Percentiles rank a stretch among this genome's conserved stretches.
phyloP scores from a whole-genome alignment of 1,140 invertebrate genomes.

The Aethina tumida region DNA sequence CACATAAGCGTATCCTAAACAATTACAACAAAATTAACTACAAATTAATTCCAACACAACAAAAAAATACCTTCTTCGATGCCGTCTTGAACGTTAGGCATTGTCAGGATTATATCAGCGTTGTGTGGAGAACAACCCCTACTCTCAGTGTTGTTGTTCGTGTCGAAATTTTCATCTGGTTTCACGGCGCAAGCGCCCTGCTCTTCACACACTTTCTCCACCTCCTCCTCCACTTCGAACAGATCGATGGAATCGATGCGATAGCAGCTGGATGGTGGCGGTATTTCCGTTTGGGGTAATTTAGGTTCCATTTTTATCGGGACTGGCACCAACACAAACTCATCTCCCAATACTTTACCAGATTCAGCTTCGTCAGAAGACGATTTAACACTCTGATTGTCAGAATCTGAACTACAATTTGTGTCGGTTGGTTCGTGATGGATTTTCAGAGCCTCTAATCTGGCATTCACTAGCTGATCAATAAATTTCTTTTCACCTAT shows the following conservation, averaged over 20 bases:
- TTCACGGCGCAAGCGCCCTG: not conserved
- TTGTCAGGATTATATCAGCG: constrained; percentile 15
- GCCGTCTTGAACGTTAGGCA: constrained; percentile 15
- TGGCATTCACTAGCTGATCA: not conserved
- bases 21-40: constrained; percentile 3
- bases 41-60: not conserved
- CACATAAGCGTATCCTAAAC: constrained; percentile 22
- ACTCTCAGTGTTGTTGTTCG: constrained; percentile 14
- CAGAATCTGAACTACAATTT: constrained; percentile 15
- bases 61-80: constrained; percentile 12
- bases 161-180: constrained; percentile 8
- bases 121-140: not conserved
- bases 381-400: constrained; percentile 16
- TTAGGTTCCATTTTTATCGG: too few relatives aligned
- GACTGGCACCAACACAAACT: constrained; percentile 7
- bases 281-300: too few relatives aligned
- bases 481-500: too few relatives aligned
- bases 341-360: constrained; percentile 6
- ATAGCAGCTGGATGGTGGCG: too few relatives aligned
- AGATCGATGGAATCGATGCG: too few relatives aligned
- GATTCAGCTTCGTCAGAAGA: constrained; percentile 7
- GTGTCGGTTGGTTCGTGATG: constrained; percentile 3
- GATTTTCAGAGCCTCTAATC: constrained; percentile 1
- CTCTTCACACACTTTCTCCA: too few relatives aligned
- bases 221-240: too few relatives aligned